These are phyloP conservation scores for Manis crassicaudata DNA, from an alignment of 2,797 vertebrate species.

Conservation along the genomic window DNA sequence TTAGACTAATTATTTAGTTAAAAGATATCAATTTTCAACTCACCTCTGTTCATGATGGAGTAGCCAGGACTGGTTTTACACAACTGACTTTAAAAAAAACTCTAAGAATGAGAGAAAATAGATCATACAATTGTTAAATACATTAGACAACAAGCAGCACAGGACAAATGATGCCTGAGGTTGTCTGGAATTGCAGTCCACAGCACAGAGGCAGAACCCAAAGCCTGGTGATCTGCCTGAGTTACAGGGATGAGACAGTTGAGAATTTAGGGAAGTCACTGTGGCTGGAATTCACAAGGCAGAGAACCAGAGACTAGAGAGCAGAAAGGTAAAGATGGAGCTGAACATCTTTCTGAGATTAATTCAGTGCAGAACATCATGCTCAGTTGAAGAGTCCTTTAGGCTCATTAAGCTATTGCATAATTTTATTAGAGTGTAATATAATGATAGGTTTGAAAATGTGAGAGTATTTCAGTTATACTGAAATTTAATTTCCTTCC, in stretches of 20 bases:
- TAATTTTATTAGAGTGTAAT: not conserved
- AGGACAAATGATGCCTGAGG: not conserved
- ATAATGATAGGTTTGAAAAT: slow-evolving; percentile 10
- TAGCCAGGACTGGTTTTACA: not conserved
- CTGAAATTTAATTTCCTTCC: slow-evolving; percentile 18
- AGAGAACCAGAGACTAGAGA: not conserved
- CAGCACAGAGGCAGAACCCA: not conserved
- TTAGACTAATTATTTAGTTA: not conserved
- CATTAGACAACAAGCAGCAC: not conserved
- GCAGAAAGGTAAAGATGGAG: not conserved
- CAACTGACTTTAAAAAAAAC: not conserved
- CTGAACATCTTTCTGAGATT: not conserved
- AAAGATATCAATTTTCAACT: not conserved
- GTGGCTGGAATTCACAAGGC: not conserved
- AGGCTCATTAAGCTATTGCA: not conserved
- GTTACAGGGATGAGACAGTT: not conserved
- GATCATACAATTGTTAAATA: not conserved
- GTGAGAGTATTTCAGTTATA: not conserved
- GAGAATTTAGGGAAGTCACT: not conserved
- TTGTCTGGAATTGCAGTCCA: not conserved
- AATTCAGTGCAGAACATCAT: not conserved
- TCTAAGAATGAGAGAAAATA: not conserved
- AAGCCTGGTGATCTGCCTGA: not conserved
- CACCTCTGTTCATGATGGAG: not conserved
- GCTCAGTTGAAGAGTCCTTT: not conserved